Evolutionary conservation across 2,113 vertebrate genomes (phyloP), one percentile per base, ranked within the genome.

Genomic region (Corythoichthys haematopterus): DNA sequence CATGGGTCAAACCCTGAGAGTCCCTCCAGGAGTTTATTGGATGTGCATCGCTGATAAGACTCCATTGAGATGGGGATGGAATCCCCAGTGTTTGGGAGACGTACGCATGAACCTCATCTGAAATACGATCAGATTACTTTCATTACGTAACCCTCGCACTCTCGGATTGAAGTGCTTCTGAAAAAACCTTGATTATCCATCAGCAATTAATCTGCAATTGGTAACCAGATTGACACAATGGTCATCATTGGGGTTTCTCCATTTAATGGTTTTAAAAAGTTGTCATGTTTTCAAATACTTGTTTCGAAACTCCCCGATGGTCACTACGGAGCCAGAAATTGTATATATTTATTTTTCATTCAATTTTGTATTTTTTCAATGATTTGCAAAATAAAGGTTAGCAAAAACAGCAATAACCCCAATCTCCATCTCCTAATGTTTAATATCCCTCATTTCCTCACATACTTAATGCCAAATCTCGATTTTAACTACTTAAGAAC

Each of bases 21-120:
- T 76, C 80, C 81, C 84, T 85, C 79, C 69, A 80, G 72, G 78
- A 82, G 79, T 87, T 88, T 85, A 87, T 90, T 84, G 84, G 79
- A 82, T 80, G 65, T 81, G 73, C 72, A 84, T 80, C 78, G 75
- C 65, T 73, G 89, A 90, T 91, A 90, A 89, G 81, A 72, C 77
- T 47, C 75, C 38, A 73, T 71, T 70, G 82, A 83, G 80, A 81
- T 48, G 53, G 76, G 28, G 1, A 1, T 3, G 11, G 16, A 6
- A 20, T 67, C 64, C 38, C 43, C 65, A 46, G 48, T 70, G 46
- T 64, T 59, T 50, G 65, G 63, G 35, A 14, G 45, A 71, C 52
- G 51, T 74, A 20, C 50, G 47, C 59, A 11, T 58, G 56, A 51
- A 51, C 60, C 11, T 37, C 12, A 2, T 47, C 60, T 40, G n/a